Percentiles rank a stretch among this genome's conserved stretches.
These are phyloP conservation scores for Ditylenchus weischeri DNA, from an alignment of 2,888 invertebrate genomes.

Conservation along the genomic window DNA sequence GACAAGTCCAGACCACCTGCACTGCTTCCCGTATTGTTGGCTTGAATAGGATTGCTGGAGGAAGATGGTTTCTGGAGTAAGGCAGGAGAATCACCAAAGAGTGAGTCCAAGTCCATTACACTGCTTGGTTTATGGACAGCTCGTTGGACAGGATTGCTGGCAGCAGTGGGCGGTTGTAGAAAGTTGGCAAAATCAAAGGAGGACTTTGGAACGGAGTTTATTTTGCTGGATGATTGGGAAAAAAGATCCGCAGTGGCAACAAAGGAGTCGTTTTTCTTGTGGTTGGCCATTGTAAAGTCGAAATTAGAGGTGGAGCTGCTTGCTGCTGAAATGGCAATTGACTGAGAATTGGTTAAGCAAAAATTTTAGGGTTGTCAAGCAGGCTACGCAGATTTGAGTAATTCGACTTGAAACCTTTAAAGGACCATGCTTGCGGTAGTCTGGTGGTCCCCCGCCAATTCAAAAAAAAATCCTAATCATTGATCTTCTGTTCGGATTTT, in stretches of 20 bases:
- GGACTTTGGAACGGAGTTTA: background rate
- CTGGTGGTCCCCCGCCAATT: too few relatives aligned
- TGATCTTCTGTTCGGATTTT: too few relatives aligned
- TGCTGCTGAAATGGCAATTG: too few relatives aligned
- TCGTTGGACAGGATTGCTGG: constrained; percentile 10
- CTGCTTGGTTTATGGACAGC: background rate
- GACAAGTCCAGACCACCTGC: background rate
- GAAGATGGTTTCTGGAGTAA: background rate
- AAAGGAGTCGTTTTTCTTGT: background rate
- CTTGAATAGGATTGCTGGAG: background rate
- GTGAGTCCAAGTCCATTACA: constrained; percentile 2
- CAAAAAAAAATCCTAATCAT: too few relatives aligned
- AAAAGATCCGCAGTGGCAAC: background rate
- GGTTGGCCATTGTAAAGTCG: background rate
- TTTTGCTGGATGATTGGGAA: background rate
- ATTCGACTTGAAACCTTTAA: too few relatives aligned
- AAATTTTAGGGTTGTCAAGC: too few relatives aligned
- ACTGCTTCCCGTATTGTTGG: too few relatives aligned
- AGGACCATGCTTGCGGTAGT: too few relatives aligned
- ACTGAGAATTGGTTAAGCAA: too few relatives aligned
- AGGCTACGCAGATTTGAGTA: too few relatives aligned
- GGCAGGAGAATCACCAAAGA: background rate
- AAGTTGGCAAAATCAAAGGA: constrained; percentile 7
- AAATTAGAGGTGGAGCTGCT: background rate
- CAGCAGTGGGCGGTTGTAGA: constrained; percentile 13